Percentiles rank a stretch among this genome's conserved stretches.
phyloP scores from a whole-genome alignment of 1,140 invertebrate species.

The Lasioglossum albipes region DNA sequence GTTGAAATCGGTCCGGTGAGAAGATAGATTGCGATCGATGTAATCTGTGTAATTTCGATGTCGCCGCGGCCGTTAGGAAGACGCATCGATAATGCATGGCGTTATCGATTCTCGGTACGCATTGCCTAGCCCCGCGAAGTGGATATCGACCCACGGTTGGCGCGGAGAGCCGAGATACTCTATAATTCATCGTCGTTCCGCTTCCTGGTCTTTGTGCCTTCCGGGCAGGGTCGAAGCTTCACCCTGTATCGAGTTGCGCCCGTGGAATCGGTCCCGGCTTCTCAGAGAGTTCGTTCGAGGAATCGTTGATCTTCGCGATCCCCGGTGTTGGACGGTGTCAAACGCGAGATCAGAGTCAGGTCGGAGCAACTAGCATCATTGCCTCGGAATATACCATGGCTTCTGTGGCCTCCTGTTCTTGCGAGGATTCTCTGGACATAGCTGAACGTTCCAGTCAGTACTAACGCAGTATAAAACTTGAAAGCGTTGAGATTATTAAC shows the following conservation, averaged over 20 bases:
- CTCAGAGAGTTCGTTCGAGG: neutral
- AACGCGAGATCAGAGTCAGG: no score
- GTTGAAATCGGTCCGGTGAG: no score
- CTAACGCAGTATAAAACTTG: no score
- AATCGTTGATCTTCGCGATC: neutral
- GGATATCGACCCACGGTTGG: constrained; percentile 40
- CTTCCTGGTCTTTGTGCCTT: constrained; percentile 48
- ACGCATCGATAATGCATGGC: constrained; percentile 45
- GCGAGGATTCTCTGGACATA: no score
- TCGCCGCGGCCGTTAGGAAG: neutral
- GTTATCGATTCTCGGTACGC: constrained; percentile 48
- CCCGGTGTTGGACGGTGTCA: no score
- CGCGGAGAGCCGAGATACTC: constrained; percentile 39
- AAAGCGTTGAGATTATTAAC: no score
- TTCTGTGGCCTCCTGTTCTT: no score
- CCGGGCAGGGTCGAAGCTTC: constrained; percentile 3
- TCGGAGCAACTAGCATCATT: no score
- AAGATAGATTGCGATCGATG: no score
- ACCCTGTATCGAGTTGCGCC: neutral
- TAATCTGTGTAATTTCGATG: no score
- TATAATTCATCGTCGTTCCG: constrained; percentile 50
- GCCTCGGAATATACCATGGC: no score
- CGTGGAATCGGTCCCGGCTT: neutral
- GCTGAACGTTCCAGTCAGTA: no score
- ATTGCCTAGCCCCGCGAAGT: constrained; percentile 24